Conservation (phyloP, 2,888 invertebrate species). For the Phortica okadai region DNA sequence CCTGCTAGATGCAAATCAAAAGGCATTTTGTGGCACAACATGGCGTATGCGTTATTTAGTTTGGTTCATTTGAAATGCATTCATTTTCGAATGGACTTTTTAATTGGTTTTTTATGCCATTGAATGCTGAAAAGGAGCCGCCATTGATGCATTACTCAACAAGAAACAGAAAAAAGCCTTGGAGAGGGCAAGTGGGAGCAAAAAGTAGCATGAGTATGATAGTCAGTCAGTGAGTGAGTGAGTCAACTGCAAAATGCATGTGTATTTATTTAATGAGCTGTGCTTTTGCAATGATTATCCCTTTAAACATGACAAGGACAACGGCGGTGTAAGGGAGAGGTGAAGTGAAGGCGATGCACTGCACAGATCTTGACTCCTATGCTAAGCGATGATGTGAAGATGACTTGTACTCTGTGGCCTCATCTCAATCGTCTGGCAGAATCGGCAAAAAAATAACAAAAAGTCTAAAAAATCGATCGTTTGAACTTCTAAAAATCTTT, state of each 20-base stretch:
- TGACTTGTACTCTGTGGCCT: too few species aligned
- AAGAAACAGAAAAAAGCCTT: background rate
- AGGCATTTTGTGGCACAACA: slow-evolving; percentile 4
- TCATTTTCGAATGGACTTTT: slow-evolving; percentile 64
- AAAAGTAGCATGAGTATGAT: background rate
- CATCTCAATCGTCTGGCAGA: too few species aligned
- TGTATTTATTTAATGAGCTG: slow-evolving; percentile 71
- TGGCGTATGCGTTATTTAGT: slow-evolving; percentile 35
- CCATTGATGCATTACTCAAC: background rate
- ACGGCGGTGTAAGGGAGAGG: too few species aligned
- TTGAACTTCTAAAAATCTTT: background rate
- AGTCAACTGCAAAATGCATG: slow-evolving; percentile 47
- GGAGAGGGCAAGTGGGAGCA: background rate
- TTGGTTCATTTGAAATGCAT: slow-evolving; percentile 45
- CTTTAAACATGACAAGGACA: too few species aligned
- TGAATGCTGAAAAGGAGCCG: slow-evolving; percentile 12
- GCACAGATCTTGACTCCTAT: too few species aligned
- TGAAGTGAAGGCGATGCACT: too few species aligned
- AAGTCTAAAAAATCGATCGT: too few species aligned
- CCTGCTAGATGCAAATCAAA: background rate
- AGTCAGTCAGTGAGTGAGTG: background rate
- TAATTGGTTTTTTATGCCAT: slow-evolving; percentile 68
- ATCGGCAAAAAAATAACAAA: too few species aligned
- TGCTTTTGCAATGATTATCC: too few species aligned
- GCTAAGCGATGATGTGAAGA: too few species aligned